Evolutionary conservation across 2,797 vertebrate genomes (phyloP).

Genomic region (Anguilla megastoma): DNA sequence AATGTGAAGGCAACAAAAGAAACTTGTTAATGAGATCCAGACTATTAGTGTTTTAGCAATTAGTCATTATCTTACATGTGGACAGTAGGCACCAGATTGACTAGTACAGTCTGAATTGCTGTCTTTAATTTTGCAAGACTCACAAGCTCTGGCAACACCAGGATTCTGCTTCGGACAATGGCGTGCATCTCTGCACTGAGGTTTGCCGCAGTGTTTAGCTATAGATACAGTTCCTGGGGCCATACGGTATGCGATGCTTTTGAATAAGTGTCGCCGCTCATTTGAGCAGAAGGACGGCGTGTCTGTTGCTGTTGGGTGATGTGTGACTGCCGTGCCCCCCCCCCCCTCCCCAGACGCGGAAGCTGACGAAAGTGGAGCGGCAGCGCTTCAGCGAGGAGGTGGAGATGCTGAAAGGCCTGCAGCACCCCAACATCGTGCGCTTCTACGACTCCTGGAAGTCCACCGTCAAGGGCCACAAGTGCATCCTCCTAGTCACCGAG

Average conservation of each 20-base stretch:
- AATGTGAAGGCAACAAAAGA: too few relatives aligned
- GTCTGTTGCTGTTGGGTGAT: not conserved
- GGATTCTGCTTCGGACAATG: not conserved
- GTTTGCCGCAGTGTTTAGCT: not conserved
- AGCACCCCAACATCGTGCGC: slow-evolving; percentile 97
- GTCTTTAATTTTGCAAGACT: too few relatives aligned
- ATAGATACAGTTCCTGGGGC: too few relatives aligned
- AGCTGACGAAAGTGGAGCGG: slow-evolving; percentile 88
- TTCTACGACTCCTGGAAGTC: slow-evolving; percentile 99
- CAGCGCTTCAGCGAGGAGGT: slow-evolving; percentile 97
- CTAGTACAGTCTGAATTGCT: too few relatives aligned
- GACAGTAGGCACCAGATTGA: too few relatives aligned
- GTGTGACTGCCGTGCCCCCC: not conserved
- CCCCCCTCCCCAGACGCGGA: slow-evolving; percentile 76
- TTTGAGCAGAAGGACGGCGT: not conserved
- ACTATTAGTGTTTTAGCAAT: too few relatives aligned
- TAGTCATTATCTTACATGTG: too few relatives aligned
- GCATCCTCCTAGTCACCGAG: slow-evolving; percentile 93
- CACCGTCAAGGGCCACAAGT: slow-evolving; percentile 88
- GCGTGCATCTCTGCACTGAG: not conserved
- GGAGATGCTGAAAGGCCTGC: slow-evolving; percentile 96
- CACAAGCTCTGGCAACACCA: not conserved
- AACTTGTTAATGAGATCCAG: too few relatives aligned
- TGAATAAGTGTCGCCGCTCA: not conserved
- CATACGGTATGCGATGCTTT: not conserved